Percentiles rank a stretch among this genome's conserved stretches.
phyloP scores from a whole-genome alignment of 2,113 vertebrate species.

The Piprites chloris region DNA sequence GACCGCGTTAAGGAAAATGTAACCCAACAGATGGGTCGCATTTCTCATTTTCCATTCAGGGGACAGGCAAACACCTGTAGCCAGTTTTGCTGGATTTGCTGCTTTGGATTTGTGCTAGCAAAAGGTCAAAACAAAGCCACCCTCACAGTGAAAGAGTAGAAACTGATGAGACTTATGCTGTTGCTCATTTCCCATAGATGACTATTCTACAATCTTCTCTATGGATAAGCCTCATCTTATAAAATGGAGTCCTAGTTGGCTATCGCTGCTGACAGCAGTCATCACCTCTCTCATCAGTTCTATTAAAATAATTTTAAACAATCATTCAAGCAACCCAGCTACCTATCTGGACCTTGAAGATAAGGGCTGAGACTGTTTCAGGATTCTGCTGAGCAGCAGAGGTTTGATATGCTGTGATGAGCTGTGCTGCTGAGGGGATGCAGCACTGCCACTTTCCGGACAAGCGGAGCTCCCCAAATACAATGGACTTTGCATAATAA shows the following conservation, averaged over 20 bases:
- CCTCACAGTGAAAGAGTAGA: not conserved
- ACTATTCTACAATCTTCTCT: not conserved
- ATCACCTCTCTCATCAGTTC: not conserved
- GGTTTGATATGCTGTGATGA: not conserved
- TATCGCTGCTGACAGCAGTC: not conserved
- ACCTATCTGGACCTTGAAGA: not conserved
- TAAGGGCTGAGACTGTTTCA: not conserved
- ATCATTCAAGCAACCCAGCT: not conserved
- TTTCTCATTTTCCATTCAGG: no score
- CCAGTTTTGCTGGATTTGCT: not conserved
- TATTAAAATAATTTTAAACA: not conserved
- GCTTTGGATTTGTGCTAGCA: not conserved
- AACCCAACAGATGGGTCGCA: not conserved
- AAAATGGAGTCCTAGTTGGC: not conserved
- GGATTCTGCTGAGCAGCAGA: not conserved
- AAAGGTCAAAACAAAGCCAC: not conserved
- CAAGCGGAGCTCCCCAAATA: not conserved
- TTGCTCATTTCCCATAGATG: not conserved
- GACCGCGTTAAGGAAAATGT: not conserved
- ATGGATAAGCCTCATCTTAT: not conserved
- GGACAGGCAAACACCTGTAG: no score
- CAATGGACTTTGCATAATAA: not conserved
- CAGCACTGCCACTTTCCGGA: accelerated
- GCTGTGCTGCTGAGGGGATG: not conserved
- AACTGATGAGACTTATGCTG: not conserved